These are phyloP conservation scores for Rhagoletis zephyria DNA, from an alignment of 1,140 invertebrate genomes.

Conservation along the genomic window DNA sequence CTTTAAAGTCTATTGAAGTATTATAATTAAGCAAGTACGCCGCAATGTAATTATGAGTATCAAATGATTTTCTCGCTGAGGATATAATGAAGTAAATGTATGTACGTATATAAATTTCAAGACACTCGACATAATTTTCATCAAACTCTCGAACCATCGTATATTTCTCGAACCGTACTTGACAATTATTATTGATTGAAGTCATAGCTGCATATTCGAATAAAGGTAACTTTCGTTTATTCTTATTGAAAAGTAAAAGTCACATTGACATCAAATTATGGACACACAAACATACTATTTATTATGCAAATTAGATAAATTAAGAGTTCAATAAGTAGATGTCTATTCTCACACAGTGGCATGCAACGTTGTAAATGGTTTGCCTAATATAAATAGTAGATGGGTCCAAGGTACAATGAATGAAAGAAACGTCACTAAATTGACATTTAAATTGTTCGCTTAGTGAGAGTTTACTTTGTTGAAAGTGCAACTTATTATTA, in stretches of 20 bases:
- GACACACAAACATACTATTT: too few species aligned
- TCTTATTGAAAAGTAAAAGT: slow-evolving; percentile 27
- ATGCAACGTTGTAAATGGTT: too few species aligned
- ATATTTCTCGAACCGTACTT: background rate
- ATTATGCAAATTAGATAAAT: slow-evolving; percentile 14
- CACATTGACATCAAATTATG: slow-evolving; percentile 34
- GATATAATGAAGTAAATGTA: too few species aligned
- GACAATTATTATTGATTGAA: background rate
- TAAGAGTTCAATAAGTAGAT: background rate
- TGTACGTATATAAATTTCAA: too few species aligned
- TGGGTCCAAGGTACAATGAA: background rate
- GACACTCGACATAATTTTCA: too few species aligned
- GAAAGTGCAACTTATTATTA: background rate
- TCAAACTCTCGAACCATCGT: background rate
- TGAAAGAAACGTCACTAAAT: slow-evolving; percentile 4
- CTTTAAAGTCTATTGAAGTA: too few species aligned
- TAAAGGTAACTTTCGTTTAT: too few species aligned
- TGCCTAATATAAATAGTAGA: too few species aligned
- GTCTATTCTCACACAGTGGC: background rate
- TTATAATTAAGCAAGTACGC: too few species aligned
- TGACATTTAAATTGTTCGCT: background rate
- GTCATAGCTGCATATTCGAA: too few species aligned
- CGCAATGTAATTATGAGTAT: too few species aligned
- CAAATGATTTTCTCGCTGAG: too few species aligned
- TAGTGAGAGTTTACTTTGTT: background rate